Base-by-base conservation (phyloP, 2,797 vertebrate genomes). In the Sciurus carolinensis region DNA sequence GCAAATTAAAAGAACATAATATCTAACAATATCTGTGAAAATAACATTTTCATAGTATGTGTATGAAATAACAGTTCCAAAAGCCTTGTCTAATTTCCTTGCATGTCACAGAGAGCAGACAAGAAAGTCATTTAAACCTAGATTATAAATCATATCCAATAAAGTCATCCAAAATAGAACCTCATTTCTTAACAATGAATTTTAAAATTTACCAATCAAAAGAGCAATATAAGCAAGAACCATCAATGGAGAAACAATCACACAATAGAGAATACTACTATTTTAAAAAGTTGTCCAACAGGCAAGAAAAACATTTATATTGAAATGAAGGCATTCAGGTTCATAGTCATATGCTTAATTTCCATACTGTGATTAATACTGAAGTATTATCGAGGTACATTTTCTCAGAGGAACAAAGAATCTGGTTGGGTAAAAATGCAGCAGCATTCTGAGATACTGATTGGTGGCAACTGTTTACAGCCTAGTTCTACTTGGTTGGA, bases 31-130 rank as follows among this genome's bases (percentile, higher is more conserved):
- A 33, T 82, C 33, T 83, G 87, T 91, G 72, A 76, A 42, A 87
- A 39, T 44, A 87, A 92, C 71, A 85, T 96, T 69, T 77, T 82
- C 95, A 88, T 73, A 92, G 26, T 47, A 36, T 11, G 44, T 11
- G 66, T 36, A 89, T 54, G 36, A 54, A 94, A 54, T 1, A 69
- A 50, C 5, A 80, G 17, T 87, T 90, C n/a, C 17, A 36, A 87
- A 94, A 79, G 69, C 22, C 64, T 39, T 64, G n/a, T 59, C 42
- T 64, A 66, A 88, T 62, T 94, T 73, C 86, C 52, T 50, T 76
- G 77, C 3, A 39, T 33, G n/a, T 81, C 44, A 80, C 17, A 42
- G 24, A 44, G 7, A 3, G 22, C 71, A 82, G 76, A 44, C n/a
- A 88, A 72, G 26, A 30, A 93, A 82, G 9, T n/a, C 22, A 64